phyloP scores from a whole-genome alignment of 2,888 invertebrate genomes.

The Hyposoter dolosus region DNA sequence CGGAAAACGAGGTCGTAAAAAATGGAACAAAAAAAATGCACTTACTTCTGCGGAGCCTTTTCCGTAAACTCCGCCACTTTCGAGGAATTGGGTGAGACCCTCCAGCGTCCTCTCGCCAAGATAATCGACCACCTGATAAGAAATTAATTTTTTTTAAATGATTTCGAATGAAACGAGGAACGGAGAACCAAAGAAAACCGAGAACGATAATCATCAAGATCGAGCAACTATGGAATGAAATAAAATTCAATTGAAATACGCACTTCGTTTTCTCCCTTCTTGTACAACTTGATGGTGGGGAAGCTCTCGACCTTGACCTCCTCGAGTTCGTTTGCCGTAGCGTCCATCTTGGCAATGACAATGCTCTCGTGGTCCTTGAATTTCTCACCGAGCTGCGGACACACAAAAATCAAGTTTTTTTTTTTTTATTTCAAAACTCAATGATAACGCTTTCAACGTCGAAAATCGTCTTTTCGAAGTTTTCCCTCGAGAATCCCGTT shows the following conservation, averaged over 20 bases:
- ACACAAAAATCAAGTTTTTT: slow-evolving; percentile 13
- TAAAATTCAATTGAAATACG: slow-evolving; percentile 8
- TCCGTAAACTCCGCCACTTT: slow-evolving; percentile 94
- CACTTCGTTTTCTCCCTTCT: slow-evolving; percentile 95
- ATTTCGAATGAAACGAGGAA: not conserved
- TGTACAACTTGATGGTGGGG: slow-evolving; percentile 97
- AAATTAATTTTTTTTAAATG: slow-evolving; percentile 36
- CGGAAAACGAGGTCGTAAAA: not conserved
- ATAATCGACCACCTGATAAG: slow-evolving; percentile 91
- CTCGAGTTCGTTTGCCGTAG: slow-evolving; percentile 98
- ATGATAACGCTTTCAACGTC: no score
- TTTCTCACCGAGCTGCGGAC: slow-evolving; percentile 94
- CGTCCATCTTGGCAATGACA: slow-evolving; percentile 99
- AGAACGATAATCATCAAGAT: not conserved
- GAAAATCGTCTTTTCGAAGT: no score
- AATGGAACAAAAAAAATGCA: slow-evolving; percentile 50
- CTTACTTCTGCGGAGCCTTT: slow-evolving; percentile 88
- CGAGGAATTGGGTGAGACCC: slow-evolving; percentile 96
- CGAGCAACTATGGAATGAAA: not conserved
- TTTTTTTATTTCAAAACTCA: no score
- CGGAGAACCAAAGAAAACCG: not conserved
- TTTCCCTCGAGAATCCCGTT: not conserved
- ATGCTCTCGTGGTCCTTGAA: slow-evolving; percentile 93
- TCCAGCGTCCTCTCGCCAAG: slow-evolving; percentile 98
- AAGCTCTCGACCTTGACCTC: slow-evolving; percentile 97